Base-by-base conservation (phyloP, 1,140 invertebrate genomes). In the Ips typographus region DNA sequence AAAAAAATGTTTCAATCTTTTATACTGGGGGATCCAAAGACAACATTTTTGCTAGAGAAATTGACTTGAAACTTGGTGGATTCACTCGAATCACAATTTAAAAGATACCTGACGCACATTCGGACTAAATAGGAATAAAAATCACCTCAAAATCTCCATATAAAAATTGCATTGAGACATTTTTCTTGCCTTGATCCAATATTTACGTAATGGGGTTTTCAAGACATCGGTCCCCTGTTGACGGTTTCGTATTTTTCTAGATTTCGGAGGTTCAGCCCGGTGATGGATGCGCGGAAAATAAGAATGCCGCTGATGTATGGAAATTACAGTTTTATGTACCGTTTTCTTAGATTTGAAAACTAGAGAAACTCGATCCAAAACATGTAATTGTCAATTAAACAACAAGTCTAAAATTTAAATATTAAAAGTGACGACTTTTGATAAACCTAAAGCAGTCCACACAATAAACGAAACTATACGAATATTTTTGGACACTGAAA, bases 161-260 rank as follows among this genome's bases (percentile, higher is more conserved):
- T 59, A 42, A 56, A 42, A 59, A 42, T 59, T 41, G 57, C 57
- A 41, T 61, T 43, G 42, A 3, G 8, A 37, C 38, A 61, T 61
- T 47, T 61, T 47, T 61, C 43, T 61, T 49, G 8, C 59, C 43
- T 61, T 49, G 4, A 61, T 61, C 59, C 59, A 47, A 61, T 61
- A 61, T 53, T 64, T 64, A 40, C 47, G 47, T 64, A 64, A 64
- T 53, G 61, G 61, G 44, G 42, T 62, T 62, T 51, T 39, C 36
- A 38, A 62, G 60, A 49, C 60, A 62, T 62, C 44, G 44, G 42
- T 62, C 44, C 38, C 59, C 8, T 47, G 59, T 61, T 47, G 61
- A 52, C 38, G 61, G 36, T 52, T 64, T 64, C 61, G 47, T 64
- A 64, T 64, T 64, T 64, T 64, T 64, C 47, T 53, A 53, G 47